A percentile compares a stretch with the other conserved stretches of the same genome.
Evolutionary conservation across 2,888 invertebrate species (phyloP).

Genomic region (Drosophila robusta): DNA sequence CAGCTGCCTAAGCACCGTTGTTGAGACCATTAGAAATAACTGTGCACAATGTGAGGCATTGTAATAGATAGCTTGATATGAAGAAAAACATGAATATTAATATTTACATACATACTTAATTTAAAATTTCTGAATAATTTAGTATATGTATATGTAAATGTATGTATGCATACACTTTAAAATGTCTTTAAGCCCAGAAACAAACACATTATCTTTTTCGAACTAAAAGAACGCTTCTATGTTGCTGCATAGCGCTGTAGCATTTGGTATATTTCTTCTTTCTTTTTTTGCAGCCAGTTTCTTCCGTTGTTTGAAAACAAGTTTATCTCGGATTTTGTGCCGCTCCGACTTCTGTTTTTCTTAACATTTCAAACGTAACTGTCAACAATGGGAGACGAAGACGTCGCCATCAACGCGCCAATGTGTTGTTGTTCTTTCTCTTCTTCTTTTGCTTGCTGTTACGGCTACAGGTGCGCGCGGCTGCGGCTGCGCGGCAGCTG

Average conservation of each 20-base stretch:
- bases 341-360: constrained; percentile 63
- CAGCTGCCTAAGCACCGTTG: constrained; percentile 67
- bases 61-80: constrained; percentile 4
- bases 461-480: constrained; percentile 47
- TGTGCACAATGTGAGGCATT: constrained; percentile 24
- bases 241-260: constrained; percentile 25
- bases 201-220: background rate
- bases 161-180: background rate
- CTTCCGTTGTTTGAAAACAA: constrained; percentile 68
- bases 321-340: constrained; percentile 60
- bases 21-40: constrained; percentile 54
- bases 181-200: background rate
- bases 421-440: constrained; percentile 23
- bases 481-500: constrained; percentile 51
- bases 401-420: constrained; percentile 32
- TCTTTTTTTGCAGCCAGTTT: constrained; percentile 47
- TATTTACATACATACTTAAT: background rate
- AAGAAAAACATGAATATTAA: background rate
- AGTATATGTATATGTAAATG: too few species aligned
- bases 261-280: constrained; percentile 10
- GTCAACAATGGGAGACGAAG: constrained; percentile 69
- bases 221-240: constrained; percentile 28
- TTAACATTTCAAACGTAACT: constrained; percentile 74
- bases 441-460: constrained; percentile 34
- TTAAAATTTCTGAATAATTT: too few species aligned